phyloP scores from a whole-genome alignment of 2,113 vertebrate species.

The human (Homo sapiens) region GRCh38 chr14:28689501-28690000 shows the following conservation, averaged over 20 bases:
- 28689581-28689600: neutral
- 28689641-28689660: neutral
- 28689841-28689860: neutral
- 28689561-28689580: neutral
- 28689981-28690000: neutral
- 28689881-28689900: neutral
- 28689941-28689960: neutral
- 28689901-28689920: neutral
- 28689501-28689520: neutral
- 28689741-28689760: neutral
- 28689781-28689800: neutral
- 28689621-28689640: neutral
- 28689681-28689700: neutral
- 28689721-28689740: neutral
- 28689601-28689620: neutral
- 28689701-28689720: neutral
- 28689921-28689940: neutral
- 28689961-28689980: neutral
- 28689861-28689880: neutral
- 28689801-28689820: neutral
- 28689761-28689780: neutral
- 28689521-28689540: neutral
- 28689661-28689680: neutral
- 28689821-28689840: neutral
- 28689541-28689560: neutral